Conservation (phyloP, 2,888 invertebrate species). For the Drosophila kokeensis region DNA sequence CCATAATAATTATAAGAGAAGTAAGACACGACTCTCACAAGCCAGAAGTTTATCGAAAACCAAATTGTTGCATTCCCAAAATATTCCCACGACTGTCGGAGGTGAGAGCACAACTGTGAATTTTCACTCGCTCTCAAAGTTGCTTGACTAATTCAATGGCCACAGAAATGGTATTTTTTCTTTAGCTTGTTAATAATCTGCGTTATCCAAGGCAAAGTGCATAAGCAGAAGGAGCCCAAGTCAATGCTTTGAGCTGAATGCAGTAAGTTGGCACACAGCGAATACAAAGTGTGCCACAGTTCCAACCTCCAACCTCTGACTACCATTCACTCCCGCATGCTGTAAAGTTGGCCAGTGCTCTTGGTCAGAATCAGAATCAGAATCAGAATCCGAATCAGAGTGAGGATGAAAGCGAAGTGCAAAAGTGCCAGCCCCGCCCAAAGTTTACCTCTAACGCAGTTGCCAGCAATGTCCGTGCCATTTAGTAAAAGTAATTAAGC, state of each 20-base stretch:
- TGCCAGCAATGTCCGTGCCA: conserved; percentile 58
- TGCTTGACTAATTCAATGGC: not conserved
- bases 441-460: conserved; percentile 59
- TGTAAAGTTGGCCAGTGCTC: conserved; percentile 42
- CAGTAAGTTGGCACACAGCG: conserved; percentile 58
- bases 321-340: conserved; percentile 48
- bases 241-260: conserved; percentile 47
- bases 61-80: not conserved
- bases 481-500: conserved; percentile 79
- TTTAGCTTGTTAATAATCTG: not conserved
- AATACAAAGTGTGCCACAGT: conserved; percentile 51
- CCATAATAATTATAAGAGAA: not conserved
- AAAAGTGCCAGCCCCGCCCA: conserved; percentile 6
- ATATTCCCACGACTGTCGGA: not conserved
- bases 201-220: conserved; percentile 8
- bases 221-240: conserved; percentile 17
- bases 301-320: conserved; percentile 28
- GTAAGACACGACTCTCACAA: not conserved
- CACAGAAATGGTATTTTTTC: not conserved
- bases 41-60: no score
- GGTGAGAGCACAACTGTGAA: not conserved
- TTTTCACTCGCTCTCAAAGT: not conserved
- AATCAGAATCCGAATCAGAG: conserved; percentile 2
- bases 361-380: conserved; percentile 32
- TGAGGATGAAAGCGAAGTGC: conserved; percentile 3